A percentile compares a stretch with the other conserved stretches of the same genome.
Evolutionary conservation across 1,140 invertebrate genomes (phyloP).

Genomic region (Cecropterus lyciades): DNA sequence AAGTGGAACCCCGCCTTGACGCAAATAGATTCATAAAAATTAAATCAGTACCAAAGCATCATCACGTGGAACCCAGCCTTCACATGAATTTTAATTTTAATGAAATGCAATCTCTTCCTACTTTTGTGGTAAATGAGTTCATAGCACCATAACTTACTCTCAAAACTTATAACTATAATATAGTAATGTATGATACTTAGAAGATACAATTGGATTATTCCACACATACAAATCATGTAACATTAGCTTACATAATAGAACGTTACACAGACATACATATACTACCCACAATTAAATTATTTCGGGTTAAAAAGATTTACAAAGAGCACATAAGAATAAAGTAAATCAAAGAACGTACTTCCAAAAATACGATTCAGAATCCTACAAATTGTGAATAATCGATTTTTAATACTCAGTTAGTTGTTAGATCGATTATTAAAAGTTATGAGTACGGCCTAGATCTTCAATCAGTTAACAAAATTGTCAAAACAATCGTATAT

Average conservation of each 20-base stretch:
- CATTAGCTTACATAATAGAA: background rate
- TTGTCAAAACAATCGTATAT: no score
- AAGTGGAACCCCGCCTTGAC: no score
- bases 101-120: background rate
- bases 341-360: conserved; percentile 8
- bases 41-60: no score
- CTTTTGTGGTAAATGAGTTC: conserved; percentile 2
- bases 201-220: background rate
- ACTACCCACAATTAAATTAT: background rate
- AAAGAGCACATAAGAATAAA: background rate
- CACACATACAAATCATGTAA: background rate
- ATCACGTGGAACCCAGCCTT: background rate
- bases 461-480: no score
- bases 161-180: conserved; percentile 25
- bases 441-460: no score
- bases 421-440: no score
- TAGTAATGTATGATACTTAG: conserved; percentile 1
- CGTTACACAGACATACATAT: background rate
- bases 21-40: no score
- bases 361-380: conserved; percentile 18
- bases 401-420: no score
- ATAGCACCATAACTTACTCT: conserved; percentile 27
- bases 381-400: no score
- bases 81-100: background rate
- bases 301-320: background rate